Base-by-base conservation (phyloP, 2,888 invertebrate species). In the Diadegma fenestrale region DNA sequence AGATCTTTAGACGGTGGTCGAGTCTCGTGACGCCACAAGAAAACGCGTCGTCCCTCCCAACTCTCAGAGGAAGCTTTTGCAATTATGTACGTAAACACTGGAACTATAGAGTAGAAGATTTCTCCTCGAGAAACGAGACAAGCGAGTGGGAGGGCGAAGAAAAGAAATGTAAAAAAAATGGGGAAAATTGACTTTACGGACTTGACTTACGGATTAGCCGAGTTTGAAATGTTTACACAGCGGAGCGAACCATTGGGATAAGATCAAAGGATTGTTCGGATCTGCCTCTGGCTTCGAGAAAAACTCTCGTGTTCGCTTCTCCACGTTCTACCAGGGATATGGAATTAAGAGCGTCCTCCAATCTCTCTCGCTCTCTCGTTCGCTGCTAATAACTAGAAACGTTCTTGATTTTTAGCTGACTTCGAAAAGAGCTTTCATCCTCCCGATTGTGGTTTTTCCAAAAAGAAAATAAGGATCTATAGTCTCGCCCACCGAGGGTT, bases 181-280 rank as follows among this genome's bases (percentile, higher is more conserved):
- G 69, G 33, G 63, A 80, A 68, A 80, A 90, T 90, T 90, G 89
- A 91, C 90, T 90, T 90, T 89, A 88, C 83, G 85, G 86, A 87
- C 90, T 91, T 90, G 90, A 89, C 90, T 88, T 85, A 86, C 64
- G 90, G 91, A 91, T 91, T 89, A 91, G 88, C 89, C 87, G 88
- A 89, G 90, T 89, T 89, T 88, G 88, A 89, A 90, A 89, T 91
- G 87, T 90, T 90, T 90, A 88, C 88, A 85, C 87, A 86, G 80
- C 54, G 77, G 69, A 83, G 82, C 82, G 61, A 83, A 80, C 66
- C 80, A 72, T 54, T 58, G 63, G 84, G 89, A 88, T 88, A 89
- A 85, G 88, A 89, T 87, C 88, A 89, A 87, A 87, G 89, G 89
- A 89, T 89, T 89, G 89, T 75, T 69, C 73, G 43, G 68, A 58